phyloP scores from a whole-genome alignment of 2,113 vertebrate species.

The Cygnus buccinator region DNA sequence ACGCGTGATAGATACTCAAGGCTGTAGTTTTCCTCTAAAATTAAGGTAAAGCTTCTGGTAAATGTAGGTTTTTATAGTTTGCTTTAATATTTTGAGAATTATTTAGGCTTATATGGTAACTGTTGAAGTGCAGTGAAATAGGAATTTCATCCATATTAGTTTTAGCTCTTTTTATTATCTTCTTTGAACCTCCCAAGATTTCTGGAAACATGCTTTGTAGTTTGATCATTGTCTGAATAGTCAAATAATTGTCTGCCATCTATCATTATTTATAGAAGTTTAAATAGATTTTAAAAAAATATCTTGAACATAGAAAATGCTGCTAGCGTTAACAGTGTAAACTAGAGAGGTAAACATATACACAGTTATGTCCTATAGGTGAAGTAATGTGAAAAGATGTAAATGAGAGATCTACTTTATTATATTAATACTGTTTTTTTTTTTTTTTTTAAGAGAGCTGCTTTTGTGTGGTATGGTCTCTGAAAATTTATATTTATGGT shows the following conservation, averaged over 20 bases:
- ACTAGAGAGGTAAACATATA: background rate
- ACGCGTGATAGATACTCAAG: rapidly evolving
- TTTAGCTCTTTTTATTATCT: background rate
- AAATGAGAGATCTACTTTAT: background rate
- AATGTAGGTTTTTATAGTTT: background rate
- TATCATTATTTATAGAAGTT: background rate
- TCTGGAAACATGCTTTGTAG: background rate
- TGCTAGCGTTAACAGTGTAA: background rate
- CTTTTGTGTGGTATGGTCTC: background rate
- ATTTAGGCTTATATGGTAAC: background rate
- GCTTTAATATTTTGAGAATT: background rate
- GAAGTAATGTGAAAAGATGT: background rate
- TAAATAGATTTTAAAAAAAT: background rate
- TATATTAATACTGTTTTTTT: background rate
- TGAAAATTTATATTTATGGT: background rate
- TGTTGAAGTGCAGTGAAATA: background rate
- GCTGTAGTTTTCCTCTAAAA: background rate
- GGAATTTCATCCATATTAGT: background rate
- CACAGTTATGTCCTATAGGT: background rate
- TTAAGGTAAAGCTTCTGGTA: background rate
- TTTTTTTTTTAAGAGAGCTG: background rate
- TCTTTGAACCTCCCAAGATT: background rate
- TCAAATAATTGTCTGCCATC: background rate
- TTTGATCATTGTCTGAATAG: background rate
- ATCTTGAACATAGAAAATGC: background rate